These are phyloP conservation scores for Toxostoma redivivum DNA, from an alignment of 2,113 vertebrate species.

Conservation along the genomic window DNA sequence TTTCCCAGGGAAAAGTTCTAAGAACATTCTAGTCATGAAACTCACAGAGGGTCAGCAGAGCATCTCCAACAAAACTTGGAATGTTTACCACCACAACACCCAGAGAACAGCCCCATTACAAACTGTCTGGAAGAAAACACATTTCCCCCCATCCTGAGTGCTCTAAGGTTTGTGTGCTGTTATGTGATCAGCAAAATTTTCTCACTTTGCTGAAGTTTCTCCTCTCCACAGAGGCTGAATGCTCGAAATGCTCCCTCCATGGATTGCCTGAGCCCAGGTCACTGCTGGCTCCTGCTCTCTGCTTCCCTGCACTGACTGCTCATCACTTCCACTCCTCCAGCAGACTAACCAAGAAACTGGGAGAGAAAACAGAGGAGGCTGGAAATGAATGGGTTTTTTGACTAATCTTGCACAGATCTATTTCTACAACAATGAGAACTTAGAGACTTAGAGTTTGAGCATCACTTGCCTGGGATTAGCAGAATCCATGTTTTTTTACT, in stretches of 20 bases:
- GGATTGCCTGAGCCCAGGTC: not conserved
- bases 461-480: not conserved
- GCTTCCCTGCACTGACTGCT: not conserved
- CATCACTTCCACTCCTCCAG: fast-evolving
- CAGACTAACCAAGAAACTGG: not conserved
- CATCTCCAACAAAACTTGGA: not conserved
- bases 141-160: not conserved
- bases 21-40: not conserved
- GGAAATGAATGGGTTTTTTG: not conserved
- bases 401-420: not conserved
- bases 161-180: not conserved
- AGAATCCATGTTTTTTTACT: not conserved
- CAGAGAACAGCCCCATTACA: not conserved
- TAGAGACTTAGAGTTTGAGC: not conserved
- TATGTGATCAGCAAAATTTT: not conserved
- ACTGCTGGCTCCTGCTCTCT: fast-evolving
- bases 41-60: not conserved
- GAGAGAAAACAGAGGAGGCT: not conserved
- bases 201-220: not conserved
- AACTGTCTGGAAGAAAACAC: not conserved
- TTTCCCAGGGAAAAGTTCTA: not conserved
- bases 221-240: not conserved
- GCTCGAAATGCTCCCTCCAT: not conserved
- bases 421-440: not conserved
- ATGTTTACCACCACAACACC: not conserved